A percentile compares a stretch with the other conserved stretches of the same genome.
phyloP scores from a whole-genome alignment of 2,888 invertebrate species.

The Shargacucullia verbasci region DNA sequence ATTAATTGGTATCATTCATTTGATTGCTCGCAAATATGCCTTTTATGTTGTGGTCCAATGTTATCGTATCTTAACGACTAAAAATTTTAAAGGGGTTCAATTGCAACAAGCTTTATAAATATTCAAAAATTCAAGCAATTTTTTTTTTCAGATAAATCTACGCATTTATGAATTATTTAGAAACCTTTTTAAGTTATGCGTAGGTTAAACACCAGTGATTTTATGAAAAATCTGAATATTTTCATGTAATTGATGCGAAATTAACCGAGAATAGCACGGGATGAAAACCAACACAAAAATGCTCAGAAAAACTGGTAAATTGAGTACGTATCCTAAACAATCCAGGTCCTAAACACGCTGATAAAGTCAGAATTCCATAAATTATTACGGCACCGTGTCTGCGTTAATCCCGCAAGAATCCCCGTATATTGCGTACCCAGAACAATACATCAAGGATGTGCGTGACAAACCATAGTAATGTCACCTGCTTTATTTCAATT shows the following conservation, averaged over 20 bases:
- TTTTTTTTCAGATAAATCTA: too few relatives aligned
- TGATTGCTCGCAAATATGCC: conserved; percentile 42
- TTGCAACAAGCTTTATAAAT: too few relatives aligned
- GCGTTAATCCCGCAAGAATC: conserved; percentile 32
- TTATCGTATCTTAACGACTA: conserved; percentile 21
- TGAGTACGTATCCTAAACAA: too few relatives aligned
- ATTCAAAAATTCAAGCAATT: too few relatives aligned
- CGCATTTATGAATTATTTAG: too few relatives aligned
- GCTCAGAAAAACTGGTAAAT: too few relatives aligned
- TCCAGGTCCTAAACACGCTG: neutral
- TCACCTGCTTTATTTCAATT: conserved; percentile 78
- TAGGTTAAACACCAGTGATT: too few relatives aligned
- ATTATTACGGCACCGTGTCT: conserved; percentile 16
- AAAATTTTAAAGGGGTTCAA: conserved; percentile 19
- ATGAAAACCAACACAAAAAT: too few relatives aligned
- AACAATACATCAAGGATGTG: conserved; percentile 65
- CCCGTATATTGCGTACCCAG: conserved; percentile 19
- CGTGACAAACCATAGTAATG: conserved; percentile 74
- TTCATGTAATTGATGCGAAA: too few relatives aligned
- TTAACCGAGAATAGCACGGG: too few relatives aligned
- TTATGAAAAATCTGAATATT: too few relatives aligned
- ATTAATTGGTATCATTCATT: conserved; percentile 50
- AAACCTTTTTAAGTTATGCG: too few relatives aligned
- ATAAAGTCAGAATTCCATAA: conserved; percentile 22
- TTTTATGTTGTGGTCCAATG: conserved; percentile 27